Conservation (phyloP, 1,140 invertebrate species). For the Paracyclopina nana region DNA sequence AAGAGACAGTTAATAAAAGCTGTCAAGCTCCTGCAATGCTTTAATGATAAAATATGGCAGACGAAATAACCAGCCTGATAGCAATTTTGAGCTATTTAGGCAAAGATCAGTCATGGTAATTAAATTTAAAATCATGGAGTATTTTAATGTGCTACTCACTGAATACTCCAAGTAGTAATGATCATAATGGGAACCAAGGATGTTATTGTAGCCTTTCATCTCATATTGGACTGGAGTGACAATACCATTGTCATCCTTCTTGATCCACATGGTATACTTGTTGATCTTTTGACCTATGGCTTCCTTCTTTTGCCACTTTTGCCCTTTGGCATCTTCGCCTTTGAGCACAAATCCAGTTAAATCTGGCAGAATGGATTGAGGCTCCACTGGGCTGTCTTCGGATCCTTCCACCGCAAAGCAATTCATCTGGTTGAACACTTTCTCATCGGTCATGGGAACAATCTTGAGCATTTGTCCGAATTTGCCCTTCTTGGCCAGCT, state of each 20-base stretch:
- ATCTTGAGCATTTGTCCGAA: slow-evolving; percentile 17
- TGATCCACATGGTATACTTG: slow-evolving; percentile 58
- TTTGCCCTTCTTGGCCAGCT: not conserved
- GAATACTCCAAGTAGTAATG: slow-evolving; percentile 72
- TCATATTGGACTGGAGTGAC: slow-evolving; percentile 53
- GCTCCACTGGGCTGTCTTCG: slow-evolving; percentile 33
- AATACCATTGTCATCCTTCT: slow-evolving; percentile 11
- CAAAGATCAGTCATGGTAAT: not conserved
- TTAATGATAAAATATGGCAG: too few species aligned
- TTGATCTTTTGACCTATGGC: slow-evolving; percentile 30
- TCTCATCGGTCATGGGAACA: slow-evolving; percentile 60
- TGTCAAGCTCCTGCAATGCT: too few species aligned
- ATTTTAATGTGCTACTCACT: slow-evolving; percentile 6
- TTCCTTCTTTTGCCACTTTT: slow-evolving; percentile 17
- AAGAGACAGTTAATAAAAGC: too few species aligned
- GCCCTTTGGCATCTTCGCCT: slow-evolving; percentile 29
- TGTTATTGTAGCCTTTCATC: slow-evolving; percentile 75
- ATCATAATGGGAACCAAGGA: slow-evolving; percentile 86
- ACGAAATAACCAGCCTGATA: too few species aligned
- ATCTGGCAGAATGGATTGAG: slow-evolving; percentile 64
- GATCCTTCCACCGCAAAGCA: slow-evolving; percentile 72
- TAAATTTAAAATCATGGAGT: not conserved
- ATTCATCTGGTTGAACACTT: slow-evolving; percentile 41
- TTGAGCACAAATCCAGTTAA: slow-evolving; percentile 40
- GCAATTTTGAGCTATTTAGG: too few species aligned